Conservation (phyloP, 2,797 vertebrate species). For the Gallinago stenura region DNA sequence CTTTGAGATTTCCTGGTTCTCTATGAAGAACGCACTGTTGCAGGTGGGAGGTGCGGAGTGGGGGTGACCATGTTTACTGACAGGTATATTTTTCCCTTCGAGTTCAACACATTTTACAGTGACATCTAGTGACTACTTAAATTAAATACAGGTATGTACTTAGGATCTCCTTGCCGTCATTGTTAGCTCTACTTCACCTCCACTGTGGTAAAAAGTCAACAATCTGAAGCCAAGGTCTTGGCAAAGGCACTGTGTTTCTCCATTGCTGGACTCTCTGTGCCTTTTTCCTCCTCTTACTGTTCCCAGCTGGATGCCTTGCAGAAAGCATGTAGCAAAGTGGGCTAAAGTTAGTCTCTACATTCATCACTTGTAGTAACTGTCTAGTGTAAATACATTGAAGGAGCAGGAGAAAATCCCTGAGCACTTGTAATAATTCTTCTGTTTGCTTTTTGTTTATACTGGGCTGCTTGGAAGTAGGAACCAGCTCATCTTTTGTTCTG, state of each 20-base stretch:
- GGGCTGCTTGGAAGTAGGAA: background rate
- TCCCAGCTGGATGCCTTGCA: background rate
- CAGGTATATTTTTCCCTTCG: background rate
- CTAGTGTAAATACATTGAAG: background rate
- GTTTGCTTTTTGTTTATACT: background rate
- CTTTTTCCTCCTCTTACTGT: background rate
- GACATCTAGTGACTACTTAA: conserved; percentile 64
- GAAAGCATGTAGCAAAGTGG: background rate
- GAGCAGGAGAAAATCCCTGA: background rate
- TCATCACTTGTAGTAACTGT: background rate
- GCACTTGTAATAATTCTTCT: background rate
- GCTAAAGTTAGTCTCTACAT: background rate
- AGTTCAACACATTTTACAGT: conserved; percentile 10
- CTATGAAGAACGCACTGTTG: rapidly evolving
- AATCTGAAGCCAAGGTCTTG: background rate
- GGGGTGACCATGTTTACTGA: rapidly evolving
- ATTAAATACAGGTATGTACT: background rate
- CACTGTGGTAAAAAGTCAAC: background rate
- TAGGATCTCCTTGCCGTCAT: background rate
- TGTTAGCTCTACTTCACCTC: background rate
- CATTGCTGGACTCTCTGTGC: background rate
- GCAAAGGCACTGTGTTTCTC: background rate
- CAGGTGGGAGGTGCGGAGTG: background rate
- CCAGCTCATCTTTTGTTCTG: background rate
- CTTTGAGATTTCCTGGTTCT: background rate